Conservation (phyloP, 2,113 vertebrate genomes). For the Protobothrops mucrosquamatus region DNA sequence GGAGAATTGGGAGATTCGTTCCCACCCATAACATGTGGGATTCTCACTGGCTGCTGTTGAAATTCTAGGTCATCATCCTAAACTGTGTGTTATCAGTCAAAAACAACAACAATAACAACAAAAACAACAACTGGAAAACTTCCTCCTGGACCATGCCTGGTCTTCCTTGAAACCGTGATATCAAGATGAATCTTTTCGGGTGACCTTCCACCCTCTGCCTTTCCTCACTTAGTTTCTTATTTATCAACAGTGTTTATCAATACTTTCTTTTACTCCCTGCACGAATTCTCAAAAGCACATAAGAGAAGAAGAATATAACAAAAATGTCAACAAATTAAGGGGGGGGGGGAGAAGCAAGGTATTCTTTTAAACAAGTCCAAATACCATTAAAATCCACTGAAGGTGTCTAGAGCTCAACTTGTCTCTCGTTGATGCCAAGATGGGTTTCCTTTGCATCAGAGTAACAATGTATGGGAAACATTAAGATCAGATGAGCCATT, state of each 20-base stretch:
- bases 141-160: not conserved
- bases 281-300: not conserved
- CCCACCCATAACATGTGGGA: not conserved
- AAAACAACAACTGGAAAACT: not conserved
- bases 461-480: not conserved
- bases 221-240: not conserved
- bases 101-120: no score
- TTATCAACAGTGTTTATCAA: not conserved
- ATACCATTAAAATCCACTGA: not conserved
- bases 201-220: not conserved
- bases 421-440: not conserved
- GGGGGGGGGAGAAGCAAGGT: not conserved
- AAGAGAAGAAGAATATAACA: not conserved
- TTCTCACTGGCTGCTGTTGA: not conserved
- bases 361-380: not conserved
- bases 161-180: not conserved
- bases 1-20: not conserved
- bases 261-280: not conserved
- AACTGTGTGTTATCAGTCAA: not conserved
- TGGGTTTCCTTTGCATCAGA: not conserved
- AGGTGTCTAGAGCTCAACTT: not conserved
- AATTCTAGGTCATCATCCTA: not conserved
- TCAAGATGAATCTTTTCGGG: not conserved
- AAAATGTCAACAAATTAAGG: not conserved
- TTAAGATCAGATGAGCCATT: not conserved